These are phyloP conservation scores for Mustelus asterias DNA, from an alignment of 2,113 vertebrate genomes.

Conservation along the genomic window DNA sequence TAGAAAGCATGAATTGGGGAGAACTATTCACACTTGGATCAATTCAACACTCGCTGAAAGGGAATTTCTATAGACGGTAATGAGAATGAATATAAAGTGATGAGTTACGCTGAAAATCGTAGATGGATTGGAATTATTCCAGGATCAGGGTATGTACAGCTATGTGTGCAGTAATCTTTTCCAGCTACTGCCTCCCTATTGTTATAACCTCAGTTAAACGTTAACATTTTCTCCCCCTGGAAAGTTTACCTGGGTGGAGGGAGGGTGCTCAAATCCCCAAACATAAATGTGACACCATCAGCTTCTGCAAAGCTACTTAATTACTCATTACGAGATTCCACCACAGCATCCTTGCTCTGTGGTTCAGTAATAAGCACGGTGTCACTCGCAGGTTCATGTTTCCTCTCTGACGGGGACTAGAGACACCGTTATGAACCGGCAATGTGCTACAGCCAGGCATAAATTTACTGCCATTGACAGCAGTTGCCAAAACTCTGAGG, in stretches of 20 bases:
- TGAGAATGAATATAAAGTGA: neutral
- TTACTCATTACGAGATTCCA: conserved; percentile 67
- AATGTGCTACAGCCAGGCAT: conserved; percentile 59
- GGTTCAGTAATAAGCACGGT: conserved; percentile 64
- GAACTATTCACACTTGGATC: neutral
- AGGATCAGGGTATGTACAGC: neutral
- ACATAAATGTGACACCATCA: conserved; percentile 53
- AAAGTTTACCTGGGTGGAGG: conserved; percentile 36
- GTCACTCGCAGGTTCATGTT: conserved; percentile 68
- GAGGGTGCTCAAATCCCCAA: conserved; percentile 52
- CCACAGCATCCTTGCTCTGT: conserved; percentile 60
- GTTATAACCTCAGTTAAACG: neutral
- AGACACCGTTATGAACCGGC: conserved; percentile 49
- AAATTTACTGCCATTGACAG: conserved; percentile 80
- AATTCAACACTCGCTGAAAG: neutral
- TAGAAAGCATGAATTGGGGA: neutral
- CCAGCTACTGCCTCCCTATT: neutral
- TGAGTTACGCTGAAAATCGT: neutral
- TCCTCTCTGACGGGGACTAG: conserved; percentile 58
- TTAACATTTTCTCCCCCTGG: neutral
- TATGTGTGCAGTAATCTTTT: neutral
- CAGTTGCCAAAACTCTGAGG: conserved; percentile 85
- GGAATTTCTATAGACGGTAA: too few relatives aligned
- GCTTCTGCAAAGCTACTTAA: conserved; percentile 63
- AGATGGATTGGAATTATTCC: neutral